A percentile compares a stretch with the other conserved stretches of the same genome.
These are phyloP conservation scores for Coenobita brevimanus DNA, from an alignment of 1,140 invertebrate genomes.

Conservation along the genomic window DNA sequence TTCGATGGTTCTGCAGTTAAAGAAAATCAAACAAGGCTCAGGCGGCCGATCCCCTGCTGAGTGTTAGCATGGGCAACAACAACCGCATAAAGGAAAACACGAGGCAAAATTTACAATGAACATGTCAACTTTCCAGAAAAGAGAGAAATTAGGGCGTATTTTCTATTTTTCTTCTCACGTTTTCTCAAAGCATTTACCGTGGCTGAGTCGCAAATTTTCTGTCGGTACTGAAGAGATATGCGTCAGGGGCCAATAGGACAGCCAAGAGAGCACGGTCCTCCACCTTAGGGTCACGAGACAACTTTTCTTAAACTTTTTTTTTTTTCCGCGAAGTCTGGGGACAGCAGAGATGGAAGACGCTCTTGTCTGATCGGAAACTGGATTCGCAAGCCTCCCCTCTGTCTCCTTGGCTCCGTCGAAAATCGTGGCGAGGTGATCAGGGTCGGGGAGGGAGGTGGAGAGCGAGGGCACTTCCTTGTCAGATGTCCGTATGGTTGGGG, in stretches of 20 bases:
- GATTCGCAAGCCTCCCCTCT: conserved; percentile 9
- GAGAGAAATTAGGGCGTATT: too few relatives aligned
- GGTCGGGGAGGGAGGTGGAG: background rate
- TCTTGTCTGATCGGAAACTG: conserved; percentile 28
- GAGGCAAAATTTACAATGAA: too few relatives aligned
- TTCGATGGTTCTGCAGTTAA: background rate
- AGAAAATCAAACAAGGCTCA: background rate
- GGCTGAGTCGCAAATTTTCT: too few relatives aligned
- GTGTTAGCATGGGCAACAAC: background rate
- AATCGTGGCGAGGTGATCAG: conserved; percentile 15
- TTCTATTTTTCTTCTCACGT: too few relatives aligned
- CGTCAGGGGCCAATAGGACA: too few relatives aligned
- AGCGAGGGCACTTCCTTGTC: background rate
- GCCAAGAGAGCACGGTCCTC: background rate
- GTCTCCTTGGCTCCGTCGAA: conserved; percentile 10
- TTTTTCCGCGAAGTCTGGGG: background rate
- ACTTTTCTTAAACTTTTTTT: background rate
- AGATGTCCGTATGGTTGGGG: too few relatives aligned
- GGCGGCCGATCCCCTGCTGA: background rate
- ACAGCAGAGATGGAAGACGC: conserved; percentile 15
- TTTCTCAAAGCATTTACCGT: too few relatives aligned
- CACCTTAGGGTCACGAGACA: background rate
- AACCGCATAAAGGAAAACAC: too few relatives aligned
- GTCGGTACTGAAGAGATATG: too few relatives aligned
- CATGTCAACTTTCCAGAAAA: too few relatives aligned